Evolutionary conservation across 64 coral and sea anemone genomes (phyloP).

Genomic region (Pocillopora damicornis): DNA sequence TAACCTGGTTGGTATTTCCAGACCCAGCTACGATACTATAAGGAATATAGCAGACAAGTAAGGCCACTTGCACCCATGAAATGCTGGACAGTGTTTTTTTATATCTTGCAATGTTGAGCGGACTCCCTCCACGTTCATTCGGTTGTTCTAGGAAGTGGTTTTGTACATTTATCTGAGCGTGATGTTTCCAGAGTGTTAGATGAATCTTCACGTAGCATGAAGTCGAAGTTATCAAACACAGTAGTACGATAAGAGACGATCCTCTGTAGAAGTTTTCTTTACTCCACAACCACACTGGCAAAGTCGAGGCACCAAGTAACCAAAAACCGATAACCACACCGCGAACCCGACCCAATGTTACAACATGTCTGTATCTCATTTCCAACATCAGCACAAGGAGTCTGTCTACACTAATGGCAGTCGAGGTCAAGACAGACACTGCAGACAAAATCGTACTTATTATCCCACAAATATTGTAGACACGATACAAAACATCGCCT

Average conservation of each 20-base stretch:
- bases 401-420: not conserved
- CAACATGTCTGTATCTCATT: conserved; percentile 14
- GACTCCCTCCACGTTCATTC: not conserved
- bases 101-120: not conserved
- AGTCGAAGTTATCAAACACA: not conserved
- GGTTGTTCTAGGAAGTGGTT: not conserved
- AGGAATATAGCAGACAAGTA: conserved; percentile 2
- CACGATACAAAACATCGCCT: not conserved
- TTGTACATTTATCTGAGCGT: not conserved
- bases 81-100: conserved; percentile 9
- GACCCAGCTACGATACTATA: not conserved
- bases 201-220: not conserved
- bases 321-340: not conserved
- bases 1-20: too few species aligned
- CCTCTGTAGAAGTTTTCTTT: too few species aligned
- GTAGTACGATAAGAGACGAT: not conserved
- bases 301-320: not conserved
- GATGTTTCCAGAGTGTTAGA: not conserved
- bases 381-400: not conserved
- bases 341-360: not conserved
- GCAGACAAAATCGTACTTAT: not conserved
- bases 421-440: not conserved
- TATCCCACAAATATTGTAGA: not conserved
- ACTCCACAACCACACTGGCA: not conserved
- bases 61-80: conserved; percentile 2